Evolutionary conservation across 2,797 vertebrate species (phyloP), one percentile per base, ranked within the genome.

Genomic region (Pseudomugil gertrudae): DNA sequence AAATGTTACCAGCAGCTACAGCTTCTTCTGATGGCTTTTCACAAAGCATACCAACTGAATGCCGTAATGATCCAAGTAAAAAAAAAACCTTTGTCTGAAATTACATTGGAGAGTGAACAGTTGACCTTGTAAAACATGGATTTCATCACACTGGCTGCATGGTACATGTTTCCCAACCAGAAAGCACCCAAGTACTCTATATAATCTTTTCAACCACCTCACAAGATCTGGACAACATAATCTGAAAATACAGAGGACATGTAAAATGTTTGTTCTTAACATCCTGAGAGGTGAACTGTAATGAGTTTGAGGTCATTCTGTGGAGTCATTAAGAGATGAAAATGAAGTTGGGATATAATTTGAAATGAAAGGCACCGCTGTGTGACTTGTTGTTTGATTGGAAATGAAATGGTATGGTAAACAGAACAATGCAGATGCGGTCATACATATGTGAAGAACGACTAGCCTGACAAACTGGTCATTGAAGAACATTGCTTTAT

Each of bases 1-100:
- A 91, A 94, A 84, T 64, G 80, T 91, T 94, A 85, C 90, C 90
- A 91, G 89, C 90, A 91, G 87, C 66, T 56, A 8, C 48, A 32
- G 23, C 11, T 21, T 33, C 66, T 56, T 24, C 33, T 61, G 68
- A 82, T 43, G 30, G 72, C 50, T 76, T 88, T 83, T 80, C 63
- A 76, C 79, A 87, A 84, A 51, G 67, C 84, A 84, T 84, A 81
- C 80, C 84, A 32, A 58, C 51, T 66, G 33, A 57, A 81, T 87
- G 78, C 74, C 85, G 87, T 90, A 90, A 91, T 74, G 78, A 85
- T 79, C 83, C 51, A 59, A 87, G 76, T 79, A 68, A 81, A 80
- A 86, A 29, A 29, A 29, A 85, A 82, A 48, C 79, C 77, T 80
- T 80, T 88, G 71, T 80, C 76, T 88, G 75, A 60, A 89, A 84